These are phyloP conservation scores for Geotrypetes seraphini DNA, from an alignment of 2,797 vertebrate species.

Conservation along the genomic window DNA sequence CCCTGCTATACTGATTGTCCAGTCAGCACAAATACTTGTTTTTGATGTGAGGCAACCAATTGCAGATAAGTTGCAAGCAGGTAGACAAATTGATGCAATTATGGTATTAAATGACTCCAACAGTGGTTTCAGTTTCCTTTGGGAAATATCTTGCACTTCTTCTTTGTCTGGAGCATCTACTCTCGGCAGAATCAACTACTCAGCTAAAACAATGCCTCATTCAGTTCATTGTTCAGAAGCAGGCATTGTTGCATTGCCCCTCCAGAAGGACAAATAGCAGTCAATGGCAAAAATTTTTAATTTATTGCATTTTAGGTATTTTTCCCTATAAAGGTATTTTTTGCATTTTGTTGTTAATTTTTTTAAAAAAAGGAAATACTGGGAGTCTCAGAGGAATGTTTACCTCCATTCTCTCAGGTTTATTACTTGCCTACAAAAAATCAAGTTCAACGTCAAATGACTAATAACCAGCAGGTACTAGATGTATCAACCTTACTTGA, in stretches of 20 bases:
- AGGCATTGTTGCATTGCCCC: fast-evolving
- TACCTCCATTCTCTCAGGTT: too few relatives aligned
- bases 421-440: too few relatives aligned
- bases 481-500: too few relatives aligned
- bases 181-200: too few relatives aligned
- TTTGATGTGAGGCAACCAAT: neutral
- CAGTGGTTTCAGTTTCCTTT: neutral
- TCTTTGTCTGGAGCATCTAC: fast-evolving
- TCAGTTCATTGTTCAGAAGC: neutral
- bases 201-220: neutral
- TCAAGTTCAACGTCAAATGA: too few relatives aligned
- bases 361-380: too few relatives aligned
- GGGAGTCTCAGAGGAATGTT: too few relatives aligned
- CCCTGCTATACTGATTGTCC: neutral
- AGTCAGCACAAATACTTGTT: neutral
- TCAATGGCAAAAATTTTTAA: neutral
- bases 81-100: neutral
- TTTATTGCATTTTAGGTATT: neutral
- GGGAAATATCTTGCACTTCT: neutral
- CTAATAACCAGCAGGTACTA: too few relatives aligned
- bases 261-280: neutral
- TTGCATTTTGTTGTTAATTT: neutral
- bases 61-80: neutral
- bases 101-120: neutral
- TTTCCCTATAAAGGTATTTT: neutral